Conservation (phyloP, 2,113 vertebrate species). For the Ctenomys sociabilis region DNA sequence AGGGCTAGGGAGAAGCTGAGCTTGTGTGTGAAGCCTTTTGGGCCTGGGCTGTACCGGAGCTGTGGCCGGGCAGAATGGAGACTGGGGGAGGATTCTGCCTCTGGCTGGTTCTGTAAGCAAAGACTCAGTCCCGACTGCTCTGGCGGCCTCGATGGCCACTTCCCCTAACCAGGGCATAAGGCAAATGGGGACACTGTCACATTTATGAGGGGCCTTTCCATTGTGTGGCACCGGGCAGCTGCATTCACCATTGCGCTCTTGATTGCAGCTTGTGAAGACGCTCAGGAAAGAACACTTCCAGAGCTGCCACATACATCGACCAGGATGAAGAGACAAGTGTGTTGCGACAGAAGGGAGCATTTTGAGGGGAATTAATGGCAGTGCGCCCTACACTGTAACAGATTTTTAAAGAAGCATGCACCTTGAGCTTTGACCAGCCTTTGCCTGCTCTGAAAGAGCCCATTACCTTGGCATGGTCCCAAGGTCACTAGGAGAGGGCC, state of each 20-base stretch:
- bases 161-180: not conserved
- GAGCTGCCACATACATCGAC: not conserved
- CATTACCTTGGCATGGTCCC: not conserved
- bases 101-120: not conserved
- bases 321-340: not conserved
- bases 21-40: not conserved
- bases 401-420: not conserved
- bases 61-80: not conserved
- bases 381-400: not conserved
- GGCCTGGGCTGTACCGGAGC: not conserved
- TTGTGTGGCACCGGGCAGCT: not conserved
- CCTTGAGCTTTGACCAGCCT: not conserved
- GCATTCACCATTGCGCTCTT: not conserved
- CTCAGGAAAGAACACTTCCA: not conserved
- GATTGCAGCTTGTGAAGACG: not conserved
- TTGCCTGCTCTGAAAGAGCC: not conserved
- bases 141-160: not conserved
- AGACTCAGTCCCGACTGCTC: not conserved
- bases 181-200: not conserved
- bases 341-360: not conserved
- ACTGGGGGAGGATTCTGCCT: too few species aligned
- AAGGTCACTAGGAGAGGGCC: not conserved
- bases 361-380: not conserved
- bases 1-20: not conserved
- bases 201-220: not conserved